phyloP scores from a whole-genome alignment of 2,888 invertebrate genomes.

The Pterostichus madidus region DNA sequence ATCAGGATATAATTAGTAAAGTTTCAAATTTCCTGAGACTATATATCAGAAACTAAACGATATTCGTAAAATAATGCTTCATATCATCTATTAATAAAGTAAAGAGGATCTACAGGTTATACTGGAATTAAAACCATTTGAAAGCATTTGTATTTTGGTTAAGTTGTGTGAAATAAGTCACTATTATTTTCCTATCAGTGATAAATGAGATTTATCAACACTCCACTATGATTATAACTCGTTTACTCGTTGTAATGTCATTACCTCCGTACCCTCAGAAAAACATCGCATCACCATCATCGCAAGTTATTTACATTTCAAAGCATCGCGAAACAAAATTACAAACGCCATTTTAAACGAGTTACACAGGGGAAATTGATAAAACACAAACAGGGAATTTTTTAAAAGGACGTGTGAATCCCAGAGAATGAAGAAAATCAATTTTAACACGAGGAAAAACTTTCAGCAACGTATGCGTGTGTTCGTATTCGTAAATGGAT shows the following conservation, averaged over 20 bases:
- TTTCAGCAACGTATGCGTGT: constrained; percentile 1
- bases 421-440: constrained; percentile 52
- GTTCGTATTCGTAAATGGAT: constrained; percentile 1
- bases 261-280: neutral
- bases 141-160: too few relatives aligned
- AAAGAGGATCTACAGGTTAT: too few relatives aligned
- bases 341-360: constrained; percentile 56
- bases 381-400: constrained; percentile 49
- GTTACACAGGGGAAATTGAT: constrained; percentile 45
- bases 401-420: constrained; percentile 56
- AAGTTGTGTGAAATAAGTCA: too few relatives aligned
- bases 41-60: too few relatives aligned
- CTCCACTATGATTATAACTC: neutral
- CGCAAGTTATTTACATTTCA: constrained; percentile 55
- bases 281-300: constrained; percentile 9
- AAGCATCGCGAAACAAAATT: constrained; percentile 48
- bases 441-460: constrained; percentile 32
- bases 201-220: constrained; percentile 1
- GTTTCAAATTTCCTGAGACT: too few relatives aligned
- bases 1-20: too few relatives aligned
- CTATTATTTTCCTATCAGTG: neutral
- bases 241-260: neutral
- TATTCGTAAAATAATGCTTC: too few relatives aligned
- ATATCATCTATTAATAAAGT: too few relatives aligned
- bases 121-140: too few relatives aligned